phyloP scores from a whole-genome alignment of 2,113 vertebrate species.

The Heteronetta atricapilla region DNA sequence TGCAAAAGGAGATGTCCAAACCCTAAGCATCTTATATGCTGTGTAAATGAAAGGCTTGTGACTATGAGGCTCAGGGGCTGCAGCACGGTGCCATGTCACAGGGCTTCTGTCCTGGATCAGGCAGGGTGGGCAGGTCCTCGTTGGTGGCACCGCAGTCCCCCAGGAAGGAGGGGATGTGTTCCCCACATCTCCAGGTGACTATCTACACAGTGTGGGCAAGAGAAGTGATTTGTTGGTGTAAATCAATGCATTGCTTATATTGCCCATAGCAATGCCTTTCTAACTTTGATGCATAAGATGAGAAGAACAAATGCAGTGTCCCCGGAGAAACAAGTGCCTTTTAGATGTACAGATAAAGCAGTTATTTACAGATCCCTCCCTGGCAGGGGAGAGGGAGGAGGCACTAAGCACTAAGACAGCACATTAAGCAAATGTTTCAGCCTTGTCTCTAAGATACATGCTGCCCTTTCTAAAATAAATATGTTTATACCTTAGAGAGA shows the following conservation, averaged over 20 bases:
- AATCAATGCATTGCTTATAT: not conserved
- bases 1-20: not conserved
- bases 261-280: not conserved
- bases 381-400: slow-evolving; percentile 30
- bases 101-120: not conserved
- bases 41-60: not conserved
- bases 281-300: not conserved
- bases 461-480: slow-evolving; percentile 39
- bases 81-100: not conserved
- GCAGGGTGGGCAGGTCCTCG: not conserved
- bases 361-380: slow-evolving; percentile 33
- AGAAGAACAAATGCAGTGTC: not conserved
- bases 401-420: not conserved
- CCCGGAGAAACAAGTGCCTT: slow-evolving; percentile 16
- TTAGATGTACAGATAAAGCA: slow-evolving; percentile 17
- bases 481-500: slow-evolving; percentile 15
- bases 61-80: not conserved
- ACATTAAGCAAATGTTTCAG: slow-evolving; percentile 42
- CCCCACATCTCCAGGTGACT: not conserved
- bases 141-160: not conserved
- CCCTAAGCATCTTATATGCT: not conserved
- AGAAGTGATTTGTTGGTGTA: not conserved
- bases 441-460: slow-evolving; percentile 55
- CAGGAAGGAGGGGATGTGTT: not conserved
- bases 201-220: not conserved